Percentiles rank a stretch among this genome's conserved stretches.
Conservation (phyloP, 2,797 vertebrate species). For the Numenius phaeopus region DNA sequence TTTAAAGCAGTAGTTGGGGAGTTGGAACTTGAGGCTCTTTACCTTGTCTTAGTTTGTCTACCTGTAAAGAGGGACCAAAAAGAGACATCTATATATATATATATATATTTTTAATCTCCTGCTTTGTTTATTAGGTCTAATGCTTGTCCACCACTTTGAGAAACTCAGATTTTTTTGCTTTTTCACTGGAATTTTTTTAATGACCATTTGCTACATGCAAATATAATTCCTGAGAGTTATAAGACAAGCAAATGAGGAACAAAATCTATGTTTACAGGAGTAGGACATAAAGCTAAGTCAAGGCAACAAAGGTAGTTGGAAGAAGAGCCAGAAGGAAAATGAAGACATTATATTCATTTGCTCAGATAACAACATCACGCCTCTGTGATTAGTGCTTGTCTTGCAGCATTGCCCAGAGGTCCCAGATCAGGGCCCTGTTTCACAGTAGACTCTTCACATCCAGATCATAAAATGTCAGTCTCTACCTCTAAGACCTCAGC, state of each 20-base stretch:
- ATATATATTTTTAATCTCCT: background rate
- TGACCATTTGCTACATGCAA: background rate
- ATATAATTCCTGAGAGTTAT: background rate
- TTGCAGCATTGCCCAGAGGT: slow-evolving; percentile 18
- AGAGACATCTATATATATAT: background rate
- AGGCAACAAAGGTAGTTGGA: background rate
- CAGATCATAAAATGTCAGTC: background rate
- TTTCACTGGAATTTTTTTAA: background rate
- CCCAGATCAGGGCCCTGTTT: background rate
- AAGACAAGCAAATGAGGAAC: slow-evolving; percentile 25
- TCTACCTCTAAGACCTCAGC: background rate
- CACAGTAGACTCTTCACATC: background rate
- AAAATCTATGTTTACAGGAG: slow-evolving; percentile 6
- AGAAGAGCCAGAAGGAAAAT: slow-evolving; percentile 48
- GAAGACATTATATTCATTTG: slow-evolving; percentile 20
- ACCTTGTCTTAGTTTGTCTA: background rate
- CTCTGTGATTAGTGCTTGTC: slow-evolving; percentile 44
- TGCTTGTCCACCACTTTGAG: background rate
- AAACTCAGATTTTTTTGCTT: background rate
- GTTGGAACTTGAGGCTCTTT: background rate
- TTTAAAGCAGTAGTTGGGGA: background rate
- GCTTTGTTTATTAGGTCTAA: background rate
- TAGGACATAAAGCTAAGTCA: background rate
- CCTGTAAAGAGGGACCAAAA: background rate
- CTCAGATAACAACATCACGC: slow-evolving; percentile 50